Conservation (phyloP, 2,797 vertebrate species). For the Petrocephalus sullivani region DNA sequence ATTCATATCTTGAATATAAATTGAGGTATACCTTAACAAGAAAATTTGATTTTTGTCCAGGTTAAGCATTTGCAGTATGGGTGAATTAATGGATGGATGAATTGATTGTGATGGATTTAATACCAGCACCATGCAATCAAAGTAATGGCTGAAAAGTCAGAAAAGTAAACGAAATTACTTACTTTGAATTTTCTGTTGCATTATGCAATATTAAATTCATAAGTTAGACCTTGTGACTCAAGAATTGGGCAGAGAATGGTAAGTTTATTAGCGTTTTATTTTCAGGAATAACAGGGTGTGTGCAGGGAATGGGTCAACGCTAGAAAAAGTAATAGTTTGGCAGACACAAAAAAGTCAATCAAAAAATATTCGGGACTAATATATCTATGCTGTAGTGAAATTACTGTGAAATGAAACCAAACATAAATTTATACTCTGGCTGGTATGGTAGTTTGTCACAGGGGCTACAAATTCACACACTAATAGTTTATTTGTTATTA, state of each 20-base stretch:
- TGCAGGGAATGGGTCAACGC: not conserved
- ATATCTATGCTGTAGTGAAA: not conserved
- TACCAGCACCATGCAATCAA: not conserved
- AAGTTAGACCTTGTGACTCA: not conserved
- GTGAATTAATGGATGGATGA: not conserved
- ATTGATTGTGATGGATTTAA: not conserved
- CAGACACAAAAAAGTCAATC: not conserved
- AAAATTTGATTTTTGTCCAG: not conserved
- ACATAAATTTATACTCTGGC: not conserved
- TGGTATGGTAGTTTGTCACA: not conserved
- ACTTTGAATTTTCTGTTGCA: not conserved
- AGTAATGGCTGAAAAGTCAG: not conserved
- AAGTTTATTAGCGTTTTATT: not conserved
- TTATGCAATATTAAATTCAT: not conserved
- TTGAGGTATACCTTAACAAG: not conserved
- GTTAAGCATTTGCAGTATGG: not conserved
- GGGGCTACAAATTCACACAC: not conserved
- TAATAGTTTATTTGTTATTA: not conserved
- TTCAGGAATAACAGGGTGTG: not conserved
- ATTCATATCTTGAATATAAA: not conserved
- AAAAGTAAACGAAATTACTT: not conserved
- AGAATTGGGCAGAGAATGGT: not conserved
- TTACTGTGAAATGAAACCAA: not conserved
- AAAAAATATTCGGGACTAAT: not conserved
- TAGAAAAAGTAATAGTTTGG: not conserved